phyloP scores from a whole-genome alignment of 64 coral and sea anemone species.

The Stylophora pistillata region DNA sequence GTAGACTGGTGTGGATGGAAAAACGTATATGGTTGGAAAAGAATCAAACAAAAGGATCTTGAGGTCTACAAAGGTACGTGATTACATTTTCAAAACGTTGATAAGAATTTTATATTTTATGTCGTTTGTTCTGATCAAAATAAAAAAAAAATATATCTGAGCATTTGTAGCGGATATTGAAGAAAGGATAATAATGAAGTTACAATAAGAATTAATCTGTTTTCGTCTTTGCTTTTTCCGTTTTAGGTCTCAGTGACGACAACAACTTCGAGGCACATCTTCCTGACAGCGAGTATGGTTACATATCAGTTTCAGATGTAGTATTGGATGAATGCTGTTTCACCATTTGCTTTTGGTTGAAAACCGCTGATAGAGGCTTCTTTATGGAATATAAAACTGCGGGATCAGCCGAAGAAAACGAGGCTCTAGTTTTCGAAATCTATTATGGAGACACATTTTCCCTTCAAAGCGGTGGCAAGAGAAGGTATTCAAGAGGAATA shows the following conservation, averaged over 20 bases:
- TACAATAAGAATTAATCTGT: not conserved
- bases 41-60: not conserved
- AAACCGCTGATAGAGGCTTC: not conserved
- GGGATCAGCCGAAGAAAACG: not conserved
- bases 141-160: too few relatives aligned
- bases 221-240: not conserved
- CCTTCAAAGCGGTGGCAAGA: not conserved
- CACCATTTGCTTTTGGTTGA: constrained; percentile 21
- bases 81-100: not conserved
- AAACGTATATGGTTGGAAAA: not conserved
- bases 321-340: not conserved
- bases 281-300: not conserved
- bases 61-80: not conserved
- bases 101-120: not conserved
- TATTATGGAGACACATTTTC: not conserved
- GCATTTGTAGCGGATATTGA: not conserved
- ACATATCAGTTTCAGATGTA: not conserved
- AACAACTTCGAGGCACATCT: not conserved
- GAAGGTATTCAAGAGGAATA: not conserved
- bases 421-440: not conserved
- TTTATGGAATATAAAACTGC: not conserved
- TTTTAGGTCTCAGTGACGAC: not conserved
- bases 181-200: not conserved
- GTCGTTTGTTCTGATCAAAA: not conserved
- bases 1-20: constrained; percentile 15